Evolutionary conservation across 2,888 invertebrate species (phyloP), one percentile per base, ranked within the genome.

Genomic region (Dicyrtoma fusca): DNA sequence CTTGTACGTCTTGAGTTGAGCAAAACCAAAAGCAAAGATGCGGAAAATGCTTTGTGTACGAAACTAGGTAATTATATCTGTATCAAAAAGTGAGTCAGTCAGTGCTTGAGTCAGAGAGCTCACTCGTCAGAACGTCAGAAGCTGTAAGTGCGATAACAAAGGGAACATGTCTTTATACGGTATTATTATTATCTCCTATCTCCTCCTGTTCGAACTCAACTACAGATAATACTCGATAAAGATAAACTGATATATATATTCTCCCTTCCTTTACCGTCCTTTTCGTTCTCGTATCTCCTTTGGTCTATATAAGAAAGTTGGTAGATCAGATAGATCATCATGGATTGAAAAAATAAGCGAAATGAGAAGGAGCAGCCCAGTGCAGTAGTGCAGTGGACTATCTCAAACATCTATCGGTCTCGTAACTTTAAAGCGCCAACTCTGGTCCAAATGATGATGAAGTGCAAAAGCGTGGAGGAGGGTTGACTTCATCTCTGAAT

Each of bases 261-360:
- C 51, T 10, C 4, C 4, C 34, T 34, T 34, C 34, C 8, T 8
- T 34, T 34, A 3, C 34, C 34, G 8, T 34, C 8, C 8, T 34
- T 34, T 34, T 34, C 34, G 3, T 34, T 34, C n/a, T n/a, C n/a
- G 19, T 19, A 53, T 53, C 21, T 11, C 6, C 2, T n/a, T n/a
- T n/a, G n/a, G 10, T 53, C 19, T 53, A 19, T 19, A 19, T 53
- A 53, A 53, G 53, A 53, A 53, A 53, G 53, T 53, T 53, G 19
- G 19, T 19, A 53, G 19, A 19, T 53, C 17, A 53, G 19, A 21
- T n/a, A n/a, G n/a, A n/a, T n/a, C n/a, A n/a, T n/a, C n/a, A n/a
- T n/a, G n/a, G n/a, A 17, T 53, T 53, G 3, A 17, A 21, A 17
- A 21, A 34, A 34, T 34, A 34, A 17, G 5, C 34, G 34, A 34